phyloP scores from a whole-genome alignment of 2,888 invertebrate genomes.

The Spialia ferax region DNA sequence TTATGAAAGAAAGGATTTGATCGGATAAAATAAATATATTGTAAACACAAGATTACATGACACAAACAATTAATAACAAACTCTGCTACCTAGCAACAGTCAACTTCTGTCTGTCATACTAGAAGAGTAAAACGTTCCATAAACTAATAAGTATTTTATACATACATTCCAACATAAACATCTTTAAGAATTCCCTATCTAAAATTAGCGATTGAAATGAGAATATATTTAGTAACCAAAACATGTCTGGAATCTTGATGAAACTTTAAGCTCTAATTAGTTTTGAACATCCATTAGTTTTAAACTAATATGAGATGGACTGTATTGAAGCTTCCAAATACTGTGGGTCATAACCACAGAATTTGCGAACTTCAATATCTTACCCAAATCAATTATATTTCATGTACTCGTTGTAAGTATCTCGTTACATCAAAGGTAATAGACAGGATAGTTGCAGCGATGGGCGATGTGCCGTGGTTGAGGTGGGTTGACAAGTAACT shows the following conservation, averaged over 20 bases:
- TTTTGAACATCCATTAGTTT: not conserved
- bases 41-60: too few species aligned
- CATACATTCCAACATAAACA: too few species aligned
- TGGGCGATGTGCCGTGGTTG: not conserved
- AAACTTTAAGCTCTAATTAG: not conserved
- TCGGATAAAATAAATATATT: too few species aligned
- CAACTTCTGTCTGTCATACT: too few species aligned
- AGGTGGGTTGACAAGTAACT: not conserved
- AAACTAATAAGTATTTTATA: too few species aligned
- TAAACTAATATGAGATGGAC: conserved; percentile 3
- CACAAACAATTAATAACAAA: too few species aligned
- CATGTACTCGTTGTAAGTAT: conserved; percentile 12
- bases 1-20: too few species aligned
- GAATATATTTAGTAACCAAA: too few species aligned
- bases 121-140: too few species aligned
- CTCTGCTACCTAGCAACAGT: too few species aligned
- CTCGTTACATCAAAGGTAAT: not conserved
- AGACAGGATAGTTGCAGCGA: not conserved
- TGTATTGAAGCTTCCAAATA: not conserved
- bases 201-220: too few species aligned
- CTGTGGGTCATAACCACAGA: not conserved
- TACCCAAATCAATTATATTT: conserved; percentile 7
- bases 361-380: not conserved
- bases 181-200: too few species aligned
- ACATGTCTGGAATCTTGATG: not conserved